Evolutionary conservation across 1,140 invertebrate genomes (phyloP).

Genomic region (Euwallacea fornicatus): DNA sequence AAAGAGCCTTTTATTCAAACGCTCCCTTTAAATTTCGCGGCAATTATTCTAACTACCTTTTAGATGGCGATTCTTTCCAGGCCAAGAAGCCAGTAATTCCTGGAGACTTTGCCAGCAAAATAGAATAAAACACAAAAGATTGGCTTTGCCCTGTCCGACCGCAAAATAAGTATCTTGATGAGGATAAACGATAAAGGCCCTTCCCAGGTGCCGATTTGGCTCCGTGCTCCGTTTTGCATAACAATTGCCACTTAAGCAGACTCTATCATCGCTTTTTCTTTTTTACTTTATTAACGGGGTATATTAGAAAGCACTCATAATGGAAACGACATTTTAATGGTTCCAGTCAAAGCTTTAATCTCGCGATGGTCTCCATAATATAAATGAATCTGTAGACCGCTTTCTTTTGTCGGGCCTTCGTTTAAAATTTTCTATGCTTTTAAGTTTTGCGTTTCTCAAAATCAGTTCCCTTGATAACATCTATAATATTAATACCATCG

Average conservation of each 20-base stretch:
- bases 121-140: conserved; percentile 54
- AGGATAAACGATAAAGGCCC: conserved; percentile 52
- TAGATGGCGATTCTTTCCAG: conserved; percentile 54
- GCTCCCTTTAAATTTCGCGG: conserved; percentile 51
- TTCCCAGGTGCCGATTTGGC: conserved; percentile 52
- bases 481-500: too few relatives aligned
- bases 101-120: conserved; percentile 45
- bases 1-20: conserved; percentile 45
- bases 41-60: conserved; percentile 55
- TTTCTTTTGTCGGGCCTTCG: conserved; percentile 9
- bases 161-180: conserved; percentile 50
- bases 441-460: neutral
- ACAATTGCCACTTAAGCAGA: conserved; percentile 52
- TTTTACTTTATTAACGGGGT: conserved; percentile 52
- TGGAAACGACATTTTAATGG: conserved; percentile 43
- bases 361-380: conserved; percentile 21
- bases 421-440: neutral
- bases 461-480: neutral
- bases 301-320: conserved; percentile 54
- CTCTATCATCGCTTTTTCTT: conserved; percentile 51
- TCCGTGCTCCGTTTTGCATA: conserved; percentile 51
- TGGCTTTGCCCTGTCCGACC: conserved; percentile 50
- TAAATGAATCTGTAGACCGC: conserved; percentile 26
- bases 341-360: conserved; percentile 36
- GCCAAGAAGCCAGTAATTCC: conserved; percentile 49